These are phyloP conservation scores for Gymnothorax javanicus DNA, from an alignment of 2,797 vertebrate genomes.

Conservation along the genomic window DNA sequence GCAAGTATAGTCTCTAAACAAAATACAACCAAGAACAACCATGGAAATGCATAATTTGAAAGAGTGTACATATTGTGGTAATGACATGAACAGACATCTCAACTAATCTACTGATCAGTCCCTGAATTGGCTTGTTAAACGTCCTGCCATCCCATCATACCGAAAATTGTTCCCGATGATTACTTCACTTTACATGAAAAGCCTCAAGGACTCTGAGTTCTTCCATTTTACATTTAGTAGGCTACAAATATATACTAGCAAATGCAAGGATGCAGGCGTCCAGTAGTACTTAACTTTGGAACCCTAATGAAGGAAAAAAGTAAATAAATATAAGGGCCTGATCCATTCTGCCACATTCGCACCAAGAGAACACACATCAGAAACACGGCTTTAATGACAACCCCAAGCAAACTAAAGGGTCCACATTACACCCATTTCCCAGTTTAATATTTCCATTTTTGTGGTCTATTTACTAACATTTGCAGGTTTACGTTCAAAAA, in stretches of 20 bases:
- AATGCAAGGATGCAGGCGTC: not conserved
- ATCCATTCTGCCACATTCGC: no score
- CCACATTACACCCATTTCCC: no score
- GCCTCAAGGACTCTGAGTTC: not conserved
- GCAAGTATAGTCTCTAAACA: not conserved
- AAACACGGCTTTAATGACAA: no score
- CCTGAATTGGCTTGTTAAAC: not conserved
- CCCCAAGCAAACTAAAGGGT: no score
- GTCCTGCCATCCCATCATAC: not conserved
- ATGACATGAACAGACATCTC: not conserved
- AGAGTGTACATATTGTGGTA: not conserved
- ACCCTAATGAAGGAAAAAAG: no score
- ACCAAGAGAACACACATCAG: no score
- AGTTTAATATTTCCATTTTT: no score
- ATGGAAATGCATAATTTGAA: not conserved
- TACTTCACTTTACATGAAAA: not conserved
- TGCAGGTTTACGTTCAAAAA: no score
- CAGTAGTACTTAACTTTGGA: not conserved
- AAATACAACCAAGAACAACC: not conserved
- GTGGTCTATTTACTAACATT: no score
- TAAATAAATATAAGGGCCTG: no score
- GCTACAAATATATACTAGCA: no score
- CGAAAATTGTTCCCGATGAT: not conserved
- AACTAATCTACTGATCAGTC: not conserved
- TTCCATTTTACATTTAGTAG: not conserved